Percentiles rank a stretch among this genome's conserved stretches.
phyloP scores from a whole-genome alignment of 1,140 invertebrate species.

The Neodiprion pinetum region DNA sequence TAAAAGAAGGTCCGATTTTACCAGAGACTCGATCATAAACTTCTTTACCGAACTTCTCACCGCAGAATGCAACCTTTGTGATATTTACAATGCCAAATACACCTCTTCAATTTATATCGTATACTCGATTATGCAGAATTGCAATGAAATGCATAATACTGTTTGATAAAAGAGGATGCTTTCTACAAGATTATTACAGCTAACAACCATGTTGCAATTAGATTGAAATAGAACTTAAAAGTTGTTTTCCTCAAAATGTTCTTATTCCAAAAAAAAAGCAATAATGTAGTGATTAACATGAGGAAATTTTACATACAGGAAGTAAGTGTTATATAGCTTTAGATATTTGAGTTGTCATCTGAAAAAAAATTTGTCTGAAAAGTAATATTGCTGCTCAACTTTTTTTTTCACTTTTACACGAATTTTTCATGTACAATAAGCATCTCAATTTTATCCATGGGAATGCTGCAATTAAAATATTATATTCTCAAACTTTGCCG shows the following conservation, averaged over 20 bases:
- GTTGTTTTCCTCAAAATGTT: too few relatives aligned
- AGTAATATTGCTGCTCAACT: neutral
- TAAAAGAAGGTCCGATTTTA: neutral
- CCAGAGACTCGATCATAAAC: neutral
- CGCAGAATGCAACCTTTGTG: neutral
- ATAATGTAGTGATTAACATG: neutral
- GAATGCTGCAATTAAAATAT: neutral
- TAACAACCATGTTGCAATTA: too few relatives aligned
- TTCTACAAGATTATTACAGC: too few relatives aligned
- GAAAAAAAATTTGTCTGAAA: neutral
- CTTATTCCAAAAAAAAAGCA: neutral
- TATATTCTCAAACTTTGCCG: too few relatives aligned
- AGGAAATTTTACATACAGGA: neutral
- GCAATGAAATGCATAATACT: too few relatives aligned
- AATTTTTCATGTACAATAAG: neutral
- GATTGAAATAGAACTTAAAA: too few relatives aligned
- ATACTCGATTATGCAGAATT: neutral
- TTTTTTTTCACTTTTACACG: neutral
- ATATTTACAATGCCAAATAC: conserved; percentile 7
- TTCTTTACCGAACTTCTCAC: neutral
- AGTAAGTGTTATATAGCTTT: neutral
- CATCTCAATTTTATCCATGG: neutral
- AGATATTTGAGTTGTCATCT: neutral
- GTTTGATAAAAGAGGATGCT: too few relatives aligned
- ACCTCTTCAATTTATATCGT: neutral